Base-by-base conservation (phyloP, 2,797 vertebrate species). In the Schizothorax lantsangensis region DNA sequence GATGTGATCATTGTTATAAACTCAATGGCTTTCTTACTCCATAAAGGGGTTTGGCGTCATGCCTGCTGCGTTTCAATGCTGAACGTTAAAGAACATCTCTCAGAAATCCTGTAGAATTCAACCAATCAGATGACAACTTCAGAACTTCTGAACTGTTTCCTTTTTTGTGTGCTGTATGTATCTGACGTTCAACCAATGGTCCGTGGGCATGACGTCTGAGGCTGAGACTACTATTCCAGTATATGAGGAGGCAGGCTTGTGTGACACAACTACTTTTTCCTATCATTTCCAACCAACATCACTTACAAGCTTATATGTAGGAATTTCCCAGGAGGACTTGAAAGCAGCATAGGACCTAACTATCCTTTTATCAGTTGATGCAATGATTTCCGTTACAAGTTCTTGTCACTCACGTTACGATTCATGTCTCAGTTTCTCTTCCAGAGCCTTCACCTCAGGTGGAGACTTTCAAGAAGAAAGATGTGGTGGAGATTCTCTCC, bases 391-490 rank as follows among this genome's bases (percentile, higher is more conserved):
- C 52, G 8, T 69, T 3, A 40, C 40, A 19, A 86, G 87, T 81
- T 49, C 0, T 49, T 49, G 52, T 81, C 64, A 89, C 40, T 92
- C 89, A 95, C 81, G 23, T 80, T 62, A 0, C 8, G 6, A 86
- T 90, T 92, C 91, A 90, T 94, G 89, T 94, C 85, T 93, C 90
- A 97, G 95, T 96, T 93, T 95, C 92, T 92, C 89, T 95, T 95
- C 94, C 95, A 96, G 98, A 99, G 91, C 94, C 95, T 0, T 82
- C 93, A 30, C 94, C 91, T 1, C 94, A 96, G 86, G 94, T 95
- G 0, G 97, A 99, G 89, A 94, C 95, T 79, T 97, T 98, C 93
- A 98, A 97, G 95, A 99, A 97, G 95, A 99, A 98, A 95, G 97
- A 98, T 23, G 95, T 98, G 88, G 95, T 99, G 86, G 97, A 98